Conservation (phyloP, 2,797 vertebrate genomes). For the Darevskia nairensis region DNA sequence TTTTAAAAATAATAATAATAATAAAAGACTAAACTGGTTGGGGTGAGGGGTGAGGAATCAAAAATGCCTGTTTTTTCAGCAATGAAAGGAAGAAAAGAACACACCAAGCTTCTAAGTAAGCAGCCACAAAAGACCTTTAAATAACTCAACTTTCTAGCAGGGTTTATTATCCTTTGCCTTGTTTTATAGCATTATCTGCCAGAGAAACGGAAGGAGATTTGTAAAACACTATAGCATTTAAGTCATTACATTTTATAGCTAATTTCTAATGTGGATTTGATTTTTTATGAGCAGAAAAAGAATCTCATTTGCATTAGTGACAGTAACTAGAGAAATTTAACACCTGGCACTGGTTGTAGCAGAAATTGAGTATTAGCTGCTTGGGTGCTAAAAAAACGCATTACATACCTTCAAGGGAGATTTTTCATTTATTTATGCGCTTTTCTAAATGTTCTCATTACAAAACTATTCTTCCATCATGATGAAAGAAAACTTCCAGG, state of each 20-base stretch:
- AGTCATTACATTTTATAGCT: slow-evolving; percentile 89
- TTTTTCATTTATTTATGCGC: slow-evolving; percentile 81
- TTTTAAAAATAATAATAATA: slow-evolving; percentile 64
- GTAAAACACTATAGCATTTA: slow-evolving; percentile 87
- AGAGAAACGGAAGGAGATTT: slow-evolving; percentile 84
- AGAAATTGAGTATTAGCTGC: slow-evolving; percentile 85
- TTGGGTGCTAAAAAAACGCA: slow-evolving; percentile 79
- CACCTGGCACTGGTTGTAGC: slow-evolving; percentile 83
- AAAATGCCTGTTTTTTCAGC: slow-evolving; percentile 74
- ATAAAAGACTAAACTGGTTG: too few relatives aligned
- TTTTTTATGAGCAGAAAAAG: slow-evolving; percentile 86
- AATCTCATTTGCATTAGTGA: slow-evolving; percentile 88
- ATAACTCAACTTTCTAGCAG: slow-evolving; percentile 82
- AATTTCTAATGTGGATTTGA: slow-evolving; percentile 90
- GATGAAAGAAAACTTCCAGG: slow-evolving; percentile 72
- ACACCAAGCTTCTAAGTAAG: slow-evolving; percentile 78
- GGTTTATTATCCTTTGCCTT: slow-evolving; percentile 82
- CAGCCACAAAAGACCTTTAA: slow-evolving; percentile 85
- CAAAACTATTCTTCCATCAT: slow-evolving; percentile 75
- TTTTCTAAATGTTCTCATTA: slow-evolving; percentile 79
- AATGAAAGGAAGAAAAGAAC: slow-evolving; percentile 74
- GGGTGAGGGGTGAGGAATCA: slow-evolving; percentile 35
- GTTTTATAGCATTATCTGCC: slow-evolving; percentile 83
- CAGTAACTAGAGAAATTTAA: slow-evolving; percentile 88
- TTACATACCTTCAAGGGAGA: slow-evolving; percentile 78